Percentiles rank a stretch among this genome's conserved stretches.
Evolutionary conservation across 2,113 vertebrate genomes (phyloP).

Genomic region (Lagopus muta): DNA sequence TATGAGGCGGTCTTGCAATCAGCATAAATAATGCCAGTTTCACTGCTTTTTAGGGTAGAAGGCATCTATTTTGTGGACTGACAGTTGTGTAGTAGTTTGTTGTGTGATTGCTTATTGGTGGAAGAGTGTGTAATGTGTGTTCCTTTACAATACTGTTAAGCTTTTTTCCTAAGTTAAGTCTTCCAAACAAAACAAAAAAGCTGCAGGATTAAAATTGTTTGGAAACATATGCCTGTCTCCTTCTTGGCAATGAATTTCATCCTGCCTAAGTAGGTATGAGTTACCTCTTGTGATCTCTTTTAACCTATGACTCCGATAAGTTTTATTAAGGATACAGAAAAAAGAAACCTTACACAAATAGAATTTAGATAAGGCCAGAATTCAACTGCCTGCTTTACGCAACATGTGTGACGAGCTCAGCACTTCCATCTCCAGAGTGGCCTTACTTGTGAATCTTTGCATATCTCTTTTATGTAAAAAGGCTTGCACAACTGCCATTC

Average conservation of each 20-base stretch:
- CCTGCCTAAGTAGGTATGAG: not conserved
- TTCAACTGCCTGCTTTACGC: not conserved
- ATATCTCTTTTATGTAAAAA: not conserved
- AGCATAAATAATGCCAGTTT: not conserved
- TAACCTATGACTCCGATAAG: not conserved
- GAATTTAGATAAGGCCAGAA: not conserved
- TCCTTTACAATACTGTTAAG: not conserved
- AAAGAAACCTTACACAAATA: not conserved
- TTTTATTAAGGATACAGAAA: not conserved
- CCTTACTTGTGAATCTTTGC: conserved; percentile 13
- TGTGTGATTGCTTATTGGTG: not conserved
- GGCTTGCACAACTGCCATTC: not conserved
- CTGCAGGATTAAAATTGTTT: not conserved
- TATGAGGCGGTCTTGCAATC: not conserved
- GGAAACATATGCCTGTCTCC: not conserved
- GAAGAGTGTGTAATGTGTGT: not conserved
- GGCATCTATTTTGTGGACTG: not conserved
- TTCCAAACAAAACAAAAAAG: not conserved
- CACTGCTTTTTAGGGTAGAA: not conserved
- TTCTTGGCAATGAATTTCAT: not conserved
- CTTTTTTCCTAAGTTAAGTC: not conserved
- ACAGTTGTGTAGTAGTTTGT: not conserved
- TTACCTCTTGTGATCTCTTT: not conserved
- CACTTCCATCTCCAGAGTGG: not conserved
- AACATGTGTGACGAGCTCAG: not conserved